Percentiles rank a stretch among this genome's conserved stretches.
These are phyloP conservation scores for Gymnothorax javanicus DNA, from an alignment of 2,797 vertebrate species.

Conservation along the genomic window DNA sequence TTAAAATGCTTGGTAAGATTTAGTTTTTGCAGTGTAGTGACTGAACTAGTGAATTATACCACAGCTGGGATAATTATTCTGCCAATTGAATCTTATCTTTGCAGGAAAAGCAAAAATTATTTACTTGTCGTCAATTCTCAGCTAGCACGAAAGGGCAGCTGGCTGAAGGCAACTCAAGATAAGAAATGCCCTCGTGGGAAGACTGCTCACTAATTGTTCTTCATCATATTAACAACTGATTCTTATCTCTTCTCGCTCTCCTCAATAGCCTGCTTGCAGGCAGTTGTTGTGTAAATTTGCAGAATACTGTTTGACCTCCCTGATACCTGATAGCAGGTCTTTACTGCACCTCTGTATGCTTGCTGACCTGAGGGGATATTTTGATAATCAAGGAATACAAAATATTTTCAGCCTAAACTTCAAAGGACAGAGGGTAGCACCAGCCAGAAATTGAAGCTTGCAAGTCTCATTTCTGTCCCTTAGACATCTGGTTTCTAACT, in stretches of 20 bases:
- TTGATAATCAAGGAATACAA: not conserved
- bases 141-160: too few relatives aligned
- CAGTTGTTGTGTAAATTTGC: not conserved
- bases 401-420: conserved; percentile 7
- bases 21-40: too few relatives aligned
- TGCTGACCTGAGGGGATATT: not conserved
- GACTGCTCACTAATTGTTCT: not conserved
- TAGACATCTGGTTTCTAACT: not conserved
- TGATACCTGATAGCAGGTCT: not conserved
- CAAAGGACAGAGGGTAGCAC: not conserved
- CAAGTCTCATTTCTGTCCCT: not conserved
- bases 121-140: too few relatives aligned
- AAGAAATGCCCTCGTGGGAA: not conserved
- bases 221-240: not conserved
- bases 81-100: too few relatives aligned
- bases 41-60: too few relatives aligned
- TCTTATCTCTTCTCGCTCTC: not conserved
- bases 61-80: too few relatives aligned
- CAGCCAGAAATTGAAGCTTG: not conserved
- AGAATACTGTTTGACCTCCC: not conserved
- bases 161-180: too few relatives aligned
- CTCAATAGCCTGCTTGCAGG: not conserved
- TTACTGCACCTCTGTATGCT: not conserved
- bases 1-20: too few relatives aligned
- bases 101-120: too few relatives aligned